Evolutionary conservation across 2,888 invertebrate species (phyloP).

Genomic region (Baronia brevicornis): DNA sequence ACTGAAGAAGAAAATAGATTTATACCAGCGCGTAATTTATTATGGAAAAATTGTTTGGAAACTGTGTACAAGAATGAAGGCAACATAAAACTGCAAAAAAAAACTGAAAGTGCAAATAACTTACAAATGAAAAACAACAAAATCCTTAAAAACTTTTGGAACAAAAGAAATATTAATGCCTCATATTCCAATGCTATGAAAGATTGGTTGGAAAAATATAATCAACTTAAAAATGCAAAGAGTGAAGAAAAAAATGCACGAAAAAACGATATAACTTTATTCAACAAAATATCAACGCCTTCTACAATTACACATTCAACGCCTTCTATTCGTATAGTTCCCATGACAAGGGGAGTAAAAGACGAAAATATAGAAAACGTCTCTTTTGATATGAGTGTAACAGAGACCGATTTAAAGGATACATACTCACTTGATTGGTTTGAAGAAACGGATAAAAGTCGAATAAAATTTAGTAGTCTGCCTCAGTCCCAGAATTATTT

Average conservation of each 20-base stretch:
- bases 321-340: conserved; percentile 38
- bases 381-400: conserved; percentile 35
- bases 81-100: conserved; percentile 27
- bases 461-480: conserved; percentile 64
- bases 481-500: conserved; percentile 67
- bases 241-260: conserved; percentile 39
- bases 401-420: conserved; percentile 44
- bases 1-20: conserved; percentile 18
- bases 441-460: conserved; percentile 50
- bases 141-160: conserved; percentile 34
- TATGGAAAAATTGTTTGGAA: conserved; percentile 59
- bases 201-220: conserved; percentile 51
- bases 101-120: conserved; percentile 36
- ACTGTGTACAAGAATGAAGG: conserved; percentile 33
- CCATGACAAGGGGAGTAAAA: conserved; percentile 50
- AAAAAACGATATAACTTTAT: conserved; percentile 32
- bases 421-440: conserved; percentile 58
- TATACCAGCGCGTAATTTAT: conserved; percentile 37
- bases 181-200: conserved; percentile 39
- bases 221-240: conserved; percentile 41
- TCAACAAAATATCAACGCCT: conserved; percentile 31
- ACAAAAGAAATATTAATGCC: conserved; percentile 41
- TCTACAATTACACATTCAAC: conserved; percentile 11
- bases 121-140: conserved; percentile 28
- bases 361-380: conserved; percentile 29